These are phyloP conservation scores for Lasioglossum oenotherae DNA, from an alignment of 2,888 invertebrate species.

Conservation along the genomic window DNA sequence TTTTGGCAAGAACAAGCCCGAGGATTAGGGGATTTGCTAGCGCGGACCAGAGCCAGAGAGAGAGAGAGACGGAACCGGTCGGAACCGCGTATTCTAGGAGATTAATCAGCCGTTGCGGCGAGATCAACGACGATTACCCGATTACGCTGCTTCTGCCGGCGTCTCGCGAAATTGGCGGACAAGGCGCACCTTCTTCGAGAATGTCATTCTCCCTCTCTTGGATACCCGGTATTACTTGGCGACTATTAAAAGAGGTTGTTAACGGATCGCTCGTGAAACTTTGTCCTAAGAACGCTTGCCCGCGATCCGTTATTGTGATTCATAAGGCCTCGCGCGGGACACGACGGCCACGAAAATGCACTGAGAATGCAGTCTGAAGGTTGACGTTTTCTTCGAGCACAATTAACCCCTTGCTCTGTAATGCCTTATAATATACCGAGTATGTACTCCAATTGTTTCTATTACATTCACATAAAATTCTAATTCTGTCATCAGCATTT, in stretches of 20 bases:
- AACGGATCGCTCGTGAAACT: not conserved
- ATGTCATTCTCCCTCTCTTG: not conserved
- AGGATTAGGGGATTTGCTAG: slow-evolving; percentile 32
- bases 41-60: not conserved
- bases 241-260: not conserved
- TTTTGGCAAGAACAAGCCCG: slow-evolving; percentile 42
- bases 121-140: slow-evolving; percentile 23
- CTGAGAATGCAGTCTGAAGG: not conserved
- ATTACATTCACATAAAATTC: not conserved
- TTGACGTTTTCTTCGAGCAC: not conserved
- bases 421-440: not conserved
- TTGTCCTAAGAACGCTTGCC: not conserved
- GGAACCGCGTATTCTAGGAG: slow-evolving; percentile 25
- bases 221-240: not conserved
- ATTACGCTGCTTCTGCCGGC: not conserved
- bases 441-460: not conserved
- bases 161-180: slow-evolving; percentile 11
- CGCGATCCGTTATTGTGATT: not conserved
- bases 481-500: not conserved
- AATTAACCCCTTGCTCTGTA: not conserved
- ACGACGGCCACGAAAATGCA: not conserved
- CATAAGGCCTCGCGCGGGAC: not conserved
- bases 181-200: not conserved
- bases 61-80: slow-evolving; percentile 8
- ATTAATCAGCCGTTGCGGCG: slow-evolving; percentile 27